Evolutionary conservation across 2,797 vertebrate genomes (phyloP), one percentile per base, ranked within the genome.

Genomic region (Leuciscus waleckii): DNA sequence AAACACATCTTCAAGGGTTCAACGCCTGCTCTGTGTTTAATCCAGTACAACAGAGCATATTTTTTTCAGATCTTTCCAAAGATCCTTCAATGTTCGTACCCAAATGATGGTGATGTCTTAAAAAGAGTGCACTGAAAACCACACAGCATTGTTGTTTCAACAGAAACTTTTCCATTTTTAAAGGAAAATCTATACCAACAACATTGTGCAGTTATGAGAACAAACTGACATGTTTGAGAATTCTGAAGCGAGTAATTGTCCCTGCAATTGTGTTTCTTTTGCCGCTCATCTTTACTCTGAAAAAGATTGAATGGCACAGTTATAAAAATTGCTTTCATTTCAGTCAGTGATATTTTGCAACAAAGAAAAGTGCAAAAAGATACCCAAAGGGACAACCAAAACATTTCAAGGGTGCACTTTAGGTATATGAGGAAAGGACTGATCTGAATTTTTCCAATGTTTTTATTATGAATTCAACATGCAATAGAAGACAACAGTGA

Each of bases 271-370:
- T 65, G 6, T 80, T 68, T 68, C 26, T 46, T 51, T 68, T 49
- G 63, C 11, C 2, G 5, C 39, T 61, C n/a, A 6, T 10, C 41
- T 65, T 65, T 41, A 41, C 37, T 67, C 9, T 43, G 39, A 46
- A 81, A 56, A 41, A 39, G 14, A 81, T n/a, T 11, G 65, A 81
- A 70, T 29, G 49, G 37, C 26, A 82, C 49, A 19, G 46, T 26
- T 37, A 58, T 43, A 43, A 5, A 82, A 82, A 71, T 61, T 82
- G 68, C 39, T 65, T 46, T 79, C 39, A 65, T 79, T 32, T 79
- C 9, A 43, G 16, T 29, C 58, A 46, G 35, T 61, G 56, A 77
- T 21, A 79, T 79, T 46, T 79, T 4, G 7, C 68, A 78, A 61
- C 14, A 71, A 81, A 29, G n/a, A 81, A 81, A 69, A 81, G 67